These are phyloP conservation scores for Tetraodon nigroviridis DNA, from an alignment of 2,113 vertebrate genomes.

Conservation along the genomic window DNA sequence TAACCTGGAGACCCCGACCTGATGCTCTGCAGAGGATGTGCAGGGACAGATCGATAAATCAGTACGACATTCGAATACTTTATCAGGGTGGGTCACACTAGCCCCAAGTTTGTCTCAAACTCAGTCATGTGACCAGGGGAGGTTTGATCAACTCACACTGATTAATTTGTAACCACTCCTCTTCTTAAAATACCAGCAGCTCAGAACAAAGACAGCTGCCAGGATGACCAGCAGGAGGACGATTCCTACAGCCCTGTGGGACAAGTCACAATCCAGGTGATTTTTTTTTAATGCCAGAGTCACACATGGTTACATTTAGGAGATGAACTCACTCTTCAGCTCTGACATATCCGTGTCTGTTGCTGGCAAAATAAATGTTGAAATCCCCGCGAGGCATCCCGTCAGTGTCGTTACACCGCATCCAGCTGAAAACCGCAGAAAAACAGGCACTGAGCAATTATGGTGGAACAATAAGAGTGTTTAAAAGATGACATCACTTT, in stretches of 20 bases:
- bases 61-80: not conserved
- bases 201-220: conserved; percentile 79
- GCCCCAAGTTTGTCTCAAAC: no score
- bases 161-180: conserved; percentile 85
- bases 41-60: not conserved
- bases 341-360: conserved; percentile 62
- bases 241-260: conserved; percentile 82
- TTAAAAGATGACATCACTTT: no score
- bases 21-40: conserved; percentile 40
- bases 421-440: conserved; percentile 47
- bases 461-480: no score
- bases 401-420: conserved; percentile 51
- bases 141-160: conserved; percentile 68
- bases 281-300: not conserved
- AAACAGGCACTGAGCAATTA: not conserved
- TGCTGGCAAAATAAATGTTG: conserved; percentile 73
- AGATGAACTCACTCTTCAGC: conserved; percentile 70
- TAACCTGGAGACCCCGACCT: conserved; percentile 44
- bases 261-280: no score
- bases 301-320: not conserved
- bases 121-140: no score
- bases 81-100: no score
- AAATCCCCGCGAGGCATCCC: conserved; percentile 75
- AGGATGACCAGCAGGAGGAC: conserved; percentile 82
- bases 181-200: conserved; percentile 89